Evolutionary conservation across 2,113 vertebrate species (phyloP).

Genomic region (Corythaeola cristata): DNA sequence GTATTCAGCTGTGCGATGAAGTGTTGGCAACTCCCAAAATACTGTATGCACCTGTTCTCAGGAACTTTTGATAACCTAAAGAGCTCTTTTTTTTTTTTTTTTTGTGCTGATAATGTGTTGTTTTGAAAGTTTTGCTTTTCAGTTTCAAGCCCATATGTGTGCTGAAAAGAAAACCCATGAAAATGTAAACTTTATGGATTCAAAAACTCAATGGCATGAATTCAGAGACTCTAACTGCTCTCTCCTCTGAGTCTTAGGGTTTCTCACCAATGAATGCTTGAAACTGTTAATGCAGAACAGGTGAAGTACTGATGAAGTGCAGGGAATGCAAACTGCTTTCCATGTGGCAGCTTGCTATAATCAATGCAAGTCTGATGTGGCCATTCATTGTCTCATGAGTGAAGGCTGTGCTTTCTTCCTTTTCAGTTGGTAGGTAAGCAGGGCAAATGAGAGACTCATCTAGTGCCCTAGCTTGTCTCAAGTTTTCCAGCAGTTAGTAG

Average conservation of each 20-base stretch:
- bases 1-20: not conserved
- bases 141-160: not conserved
- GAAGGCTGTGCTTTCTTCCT: not conserved
- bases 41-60: not conserved
- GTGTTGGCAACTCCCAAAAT: not conserved
- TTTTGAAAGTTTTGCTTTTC: not conserved
- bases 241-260: not conserved
- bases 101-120: not conserved
- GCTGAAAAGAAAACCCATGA: not conserved
- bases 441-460: not conserved
- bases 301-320: not conserved
- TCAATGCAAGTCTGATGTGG: not conserved
- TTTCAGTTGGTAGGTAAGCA: not conserved
- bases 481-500: not conserved
- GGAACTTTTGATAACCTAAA: not conserved
- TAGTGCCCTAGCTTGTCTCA: not conserved
- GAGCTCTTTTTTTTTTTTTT: not conserved
- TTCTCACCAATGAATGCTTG: not conserved
- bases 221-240: not conserved
- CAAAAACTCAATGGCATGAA: not conserved
- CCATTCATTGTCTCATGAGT: not conserved
- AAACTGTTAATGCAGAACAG: not conserved
- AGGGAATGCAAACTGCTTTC: not conserved
- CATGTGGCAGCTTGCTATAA: not conserved
- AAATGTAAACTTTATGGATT: not conserved